phyloP scores from a whole-genome alignment of 1,140 invertebrate species.

The Cepaea nemoralis region DNA sequence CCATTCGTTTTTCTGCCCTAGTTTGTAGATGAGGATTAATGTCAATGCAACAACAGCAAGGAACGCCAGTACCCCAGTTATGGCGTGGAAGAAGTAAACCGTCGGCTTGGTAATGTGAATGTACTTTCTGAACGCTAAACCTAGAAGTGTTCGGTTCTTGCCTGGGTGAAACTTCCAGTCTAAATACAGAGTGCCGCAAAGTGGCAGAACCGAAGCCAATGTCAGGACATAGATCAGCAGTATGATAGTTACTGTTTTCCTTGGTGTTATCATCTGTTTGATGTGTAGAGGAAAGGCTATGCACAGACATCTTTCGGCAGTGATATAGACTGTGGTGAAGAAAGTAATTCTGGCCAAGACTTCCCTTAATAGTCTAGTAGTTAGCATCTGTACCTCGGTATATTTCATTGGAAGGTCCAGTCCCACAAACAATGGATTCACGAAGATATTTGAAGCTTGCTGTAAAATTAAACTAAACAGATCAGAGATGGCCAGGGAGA shows the following conservation, averaged over 20 bases:
- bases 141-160: slow-evolving; percentile 7
- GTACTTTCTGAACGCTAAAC: neutral
- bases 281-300: neutral
- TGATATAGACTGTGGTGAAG: neutral
- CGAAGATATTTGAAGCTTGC: too few relatives aligned
- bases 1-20: neutral
- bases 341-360: neutral
- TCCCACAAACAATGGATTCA: too few relatives aligned
- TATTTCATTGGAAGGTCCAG: too few relatives aligned
- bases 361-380: too few relatives aligned
- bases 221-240: neutral
- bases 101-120: neutral
- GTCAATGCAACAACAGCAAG: neutral
- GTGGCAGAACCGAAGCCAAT: neutral
- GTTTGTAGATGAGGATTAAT: neutral
- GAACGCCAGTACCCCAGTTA: neutral
- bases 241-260: neutral
- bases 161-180: slow-evolving; percentile 20
- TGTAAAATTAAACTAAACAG: too few relatives aligned
- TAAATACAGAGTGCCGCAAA: neutral
- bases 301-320: neutral
- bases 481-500: too few relatives aligned
- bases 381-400: too few relatives aligned
- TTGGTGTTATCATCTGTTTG: neutral
- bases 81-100: neutral